Conservation (phyloP, 2,113 vertebrate species). For the Tapirus terrestris region DNA sequence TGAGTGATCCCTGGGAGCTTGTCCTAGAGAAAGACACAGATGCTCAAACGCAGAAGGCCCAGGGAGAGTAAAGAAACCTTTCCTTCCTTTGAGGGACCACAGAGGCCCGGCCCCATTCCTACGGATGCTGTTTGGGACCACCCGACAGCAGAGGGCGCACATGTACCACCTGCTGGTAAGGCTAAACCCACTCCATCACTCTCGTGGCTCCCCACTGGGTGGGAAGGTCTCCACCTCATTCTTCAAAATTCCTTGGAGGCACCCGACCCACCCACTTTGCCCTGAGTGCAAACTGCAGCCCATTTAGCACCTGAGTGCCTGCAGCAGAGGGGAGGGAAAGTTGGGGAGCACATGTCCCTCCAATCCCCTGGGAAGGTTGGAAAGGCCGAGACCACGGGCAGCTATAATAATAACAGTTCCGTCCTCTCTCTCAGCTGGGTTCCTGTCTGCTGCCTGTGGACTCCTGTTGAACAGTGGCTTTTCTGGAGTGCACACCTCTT, state of each 20-base stretch:
- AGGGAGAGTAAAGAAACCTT: neutral
- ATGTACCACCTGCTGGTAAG: neutral
- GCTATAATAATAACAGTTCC: neutral
- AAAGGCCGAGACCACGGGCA: neutral
- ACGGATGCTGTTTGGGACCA: neutral
- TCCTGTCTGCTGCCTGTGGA: neutral
- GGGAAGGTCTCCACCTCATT: neutral
- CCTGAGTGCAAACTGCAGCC: neutral
- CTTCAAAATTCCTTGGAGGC: neutral
- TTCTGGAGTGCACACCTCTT: neutral
- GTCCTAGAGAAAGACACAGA: slow-evolving; percentile 26
- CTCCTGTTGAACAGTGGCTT: neutral
- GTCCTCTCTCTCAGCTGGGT: too few relatives aligned
- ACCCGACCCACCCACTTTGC: neutral
- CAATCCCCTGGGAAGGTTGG: rapidly evolving
- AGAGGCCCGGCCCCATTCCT: neutral
- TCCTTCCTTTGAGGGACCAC: neutral
- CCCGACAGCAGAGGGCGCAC: neutral
- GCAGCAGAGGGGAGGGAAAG: neutral
- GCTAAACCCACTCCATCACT: neutral
- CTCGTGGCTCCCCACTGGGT: rapidly evolving
- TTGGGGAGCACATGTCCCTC: neutral
- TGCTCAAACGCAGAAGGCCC: neutral
- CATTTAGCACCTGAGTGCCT: neutral
- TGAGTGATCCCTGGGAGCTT: neutral